phyloP scores from a whole-genome alignment of 30 jellyfish, hydroid and myxozoan genomes.

The Haliclystus octoradiatus region DNA sequence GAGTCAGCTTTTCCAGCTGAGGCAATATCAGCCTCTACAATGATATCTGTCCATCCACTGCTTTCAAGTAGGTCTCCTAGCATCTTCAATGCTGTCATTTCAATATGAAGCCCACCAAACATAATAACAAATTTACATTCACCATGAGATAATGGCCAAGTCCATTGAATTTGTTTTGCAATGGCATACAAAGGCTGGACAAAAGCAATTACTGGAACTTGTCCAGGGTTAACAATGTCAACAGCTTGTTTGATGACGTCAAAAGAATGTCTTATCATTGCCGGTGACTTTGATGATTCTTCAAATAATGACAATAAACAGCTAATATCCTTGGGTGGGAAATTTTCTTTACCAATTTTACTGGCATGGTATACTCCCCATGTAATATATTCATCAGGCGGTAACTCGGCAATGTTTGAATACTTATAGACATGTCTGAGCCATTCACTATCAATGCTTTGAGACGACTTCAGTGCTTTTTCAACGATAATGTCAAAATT shows the following conservation, averaged over 20 bases:
- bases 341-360: too few relatives aligned
- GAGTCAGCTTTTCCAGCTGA: slow-evolving; percentile 40
- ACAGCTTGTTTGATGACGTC: slow-evolving; percentile 21
- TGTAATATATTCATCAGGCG: too few relatives aligned
- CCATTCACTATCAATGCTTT: too few relatives aligned
- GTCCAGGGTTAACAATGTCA: slow-evolving; percentile 33
- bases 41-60: slow-evolving; percentile 28
- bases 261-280: slow-evolving; percentile 31
- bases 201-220: slow-evolving; percentile 20
- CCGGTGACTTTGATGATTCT: slow-evolving; percentile 23
- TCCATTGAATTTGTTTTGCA: slow-evolving; percentile 40
- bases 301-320: slow-evolving; percentile 27
- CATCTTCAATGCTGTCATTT: slow-evolving; percentile 24
- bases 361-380: too few relatives aligned
- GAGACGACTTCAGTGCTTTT: too few relatives aligned
- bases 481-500: too few relatives aligned
- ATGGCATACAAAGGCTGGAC: slow-evolving; percentile 54
- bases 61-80: slow-evolving; percentile 11
- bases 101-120: slow-evolving; percentile 37
- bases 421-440: too few relatives aligned
- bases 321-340: too few relatives aligned
- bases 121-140: slow-evolving; percentile 24
- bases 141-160: slow-evolving; percentile 17
- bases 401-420: too few relatives aligned
- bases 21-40: slow-evolving; percentile 28